Evolutionary conservation across 2,888 invertebrate species (phyloP), one percentile per base, ranked within the genome.

Genomic region (Blastobasis adustella): DNA sequence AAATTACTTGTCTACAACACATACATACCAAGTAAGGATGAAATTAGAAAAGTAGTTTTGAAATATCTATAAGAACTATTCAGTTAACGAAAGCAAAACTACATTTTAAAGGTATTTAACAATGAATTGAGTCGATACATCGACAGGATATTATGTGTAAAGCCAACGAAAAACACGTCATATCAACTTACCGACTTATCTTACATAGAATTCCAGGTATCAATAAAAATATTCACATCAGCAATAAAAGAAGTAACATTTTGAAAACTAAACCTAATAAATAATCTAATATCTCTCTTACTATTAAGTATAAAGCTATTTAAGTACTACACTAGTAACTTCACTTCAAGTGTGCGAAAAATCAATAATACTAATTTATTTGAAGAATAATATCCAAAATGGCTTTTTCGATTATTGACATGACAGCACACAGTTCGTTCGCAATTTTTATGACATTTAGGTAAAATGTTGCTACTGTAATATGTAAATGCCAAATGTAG

Each of bases 141-240:
- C 23, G 23, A 23, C 23, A 23, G 23, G 23, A 23, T 23, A 23
- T 23, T 23, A 23, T 23, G 23, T 23, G 23, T 23, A 23, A 23
- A 23, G 23, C 23, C 1, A 23, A 59, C 49, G 49, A 67, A 64
- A 72, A 67, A 82, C 81, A 83, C 83, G 83, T 83, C 83, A 83
- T 74, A 70, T 75, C 72, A 76, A 79, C 81, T 78, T 65, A 83
- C 82, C 71, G 58, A 67, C 54, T 57, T 57, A 61, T 57, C 59
- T 50, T 47, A 49, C 55, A 52, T 59, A 61, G 59, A 65, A 58
- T 58, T 59, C 62, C 58, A 62, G 64, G 55, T 65, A 65, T 62
- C 63, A n/a, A 45, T 9, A 70, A 60, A 58, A 56, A 64, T 61
- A 64, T 61, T 67, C 64, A 69, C 66, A 69, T 71, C 62, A 62